Conservation (phyloP, 2,888 invertebrate genomes). For the Dynastes hyllus region DNA sequence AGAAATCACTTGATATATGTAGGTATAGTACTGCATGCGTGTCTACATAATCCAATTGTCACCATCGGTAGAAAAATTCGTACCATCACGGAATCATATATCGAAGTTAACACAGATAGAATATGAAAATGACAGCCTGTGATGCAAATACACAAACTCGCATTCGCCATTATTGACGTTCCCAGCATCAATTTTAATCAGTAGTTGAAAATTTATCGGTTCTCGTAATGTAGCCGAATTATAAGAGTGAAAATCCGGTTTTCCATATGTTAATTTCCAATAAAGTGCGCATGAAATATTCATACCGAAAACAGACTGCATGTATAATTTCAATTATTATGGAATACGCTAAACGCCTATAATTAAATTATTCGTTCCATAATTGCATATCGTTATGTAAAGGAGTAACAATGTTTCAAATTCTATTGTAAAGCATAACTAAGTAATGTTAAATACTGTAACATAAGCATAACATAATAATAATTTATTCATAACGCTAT, state of each 20-base stretch:
- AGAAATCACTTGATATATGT: too few relatives aligned
- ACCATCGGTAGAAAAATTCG: not conserved
- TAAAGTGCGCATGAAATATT: constrained; percentile 33
- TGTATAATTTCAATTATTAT: constrained; percentile 28
- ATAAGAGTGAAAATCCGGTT: constrained; percentile 24
- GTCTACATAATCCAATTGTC: not conserved
- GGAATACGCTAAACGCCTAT: not conserved
- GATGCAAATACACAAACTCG: not conserved
- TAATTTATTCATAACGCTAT: too few relatives aligned
- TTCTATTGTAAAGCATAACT: not conserved
- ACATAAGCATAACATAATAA: too few relatives aligned
- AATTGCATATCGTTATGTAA: not conserved
- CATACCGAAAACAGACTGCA: constrained; percentile 24
- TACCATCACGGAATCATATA: not conserved
- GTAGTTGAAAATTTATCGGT: constrained; percentile 21
- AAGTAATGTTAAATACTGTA: too few relatives aligned
- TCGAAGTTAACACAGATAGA: not conserved
- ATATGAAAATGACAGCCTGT: not conserved
- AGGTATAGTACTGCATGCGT: not conserved
- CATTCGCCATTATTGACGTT: not conserved
- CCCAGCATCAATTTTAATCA: constrained; percentile 18
- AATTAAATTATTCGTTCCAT: constrained; percentile 16
- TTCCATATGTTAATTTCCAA: constrained; percentile 30
- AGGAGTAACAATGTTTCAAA: not conserved
- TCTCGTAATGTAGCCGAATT: constrained; percentile 3